phyloP scores from a whole-genome alignment of 1,140 invertebrate genomes.

The Drosophila ogumai region DNA sequence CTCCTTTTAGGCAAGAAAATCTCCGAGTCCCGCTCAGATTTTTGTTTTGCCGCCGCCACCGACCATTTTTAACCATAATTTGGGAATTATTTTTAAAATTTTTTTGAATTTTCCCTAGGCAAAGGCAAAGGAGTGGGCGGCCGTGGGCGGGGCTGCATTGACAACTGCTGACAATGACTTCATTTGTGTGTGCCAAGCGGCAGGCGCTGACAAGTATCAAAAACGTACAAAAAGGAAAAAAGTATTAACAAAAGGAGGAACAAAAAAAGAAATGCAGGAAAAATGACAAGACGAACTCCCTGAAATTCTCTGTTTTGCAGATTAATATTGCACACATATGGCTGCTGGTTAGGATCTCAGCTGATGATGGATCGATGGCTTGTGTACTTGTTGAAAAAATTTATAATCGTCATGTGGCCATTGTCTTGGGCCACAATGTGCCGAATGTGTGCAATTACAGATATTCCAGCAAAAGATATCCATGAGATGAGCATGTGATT shows the following conservation, averaged over 20 bases:
- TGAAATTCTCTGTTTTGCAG: conserved; percentile 50
- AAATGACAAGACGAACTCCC: conserved; percentile 40
- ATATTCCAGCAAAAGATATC: conserved; percentile 51
- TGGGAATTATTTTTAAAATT: conserved; percentile 73
- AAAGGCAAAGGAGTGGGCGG: conserved; percentile 5
- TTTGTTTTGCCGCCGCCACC: conserved; percentile 49
- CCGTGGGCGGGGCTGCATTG: conserved; percentile 68
- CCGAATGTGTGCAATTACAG: conserved; percentile 50
- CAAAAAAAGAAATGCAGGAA: conserved; percentile 12
- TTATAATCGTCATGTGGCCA: conserved; percentile 43
- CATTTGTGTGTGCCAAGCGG: conserved; percentile 58
- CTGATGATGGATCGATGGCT: conserved; percentile 63
- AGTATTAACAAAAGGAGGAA: conserved; percentile 12
- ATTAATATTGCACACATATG: conserved; percentile 80
- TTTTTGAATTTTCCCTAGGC: conserved; percentile 59
- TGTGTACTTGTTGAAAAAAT: conserved; percentile 55
- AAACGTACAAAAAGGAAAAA: background rate
- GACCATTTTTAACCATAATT: conserved; percentile 75
- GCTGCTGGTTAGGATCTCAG: conserved; percentile 26
- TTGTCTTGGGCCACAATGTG: conserved; percentile 40
- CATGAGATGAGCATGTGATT: conserved; percentile 50
- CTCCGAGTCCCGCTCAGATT: conserved; percentile 34
- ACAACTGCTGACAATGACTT: conserved; percentile 81
- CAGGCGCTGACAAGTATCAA: conserved; percentile 49
- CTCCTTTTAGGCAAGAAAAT: conserved; percentile 57